A percentile compares a stretch with the other conserved stretches of the same genome.
phyloP scores from a whole-genome alignment of 1,140 invertebrate species.

The Drosophila nannoptera region DNA sequence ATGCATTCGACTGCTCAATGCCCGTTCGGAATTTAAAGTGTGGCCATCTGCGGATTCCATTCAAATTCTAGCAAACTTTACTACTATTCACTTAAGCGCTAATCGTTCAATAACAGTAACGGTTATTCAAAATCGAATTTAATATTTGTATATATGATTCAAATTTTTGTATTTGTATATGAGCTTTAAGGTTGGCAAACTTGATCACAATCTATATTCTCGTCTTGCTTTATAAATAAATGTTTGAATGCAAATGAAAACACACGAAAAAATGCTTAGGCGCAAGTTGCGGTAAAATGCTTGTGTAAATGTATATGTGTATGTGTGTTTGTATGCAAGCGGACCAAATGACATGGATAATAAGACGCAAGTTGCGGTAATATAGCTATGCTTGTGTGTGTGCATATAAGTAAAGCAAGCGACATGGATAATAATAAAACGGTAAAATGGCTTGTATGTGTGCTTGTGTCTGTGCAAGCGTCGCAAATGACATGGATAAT shows the following conservation, averaged over 20 bases:
- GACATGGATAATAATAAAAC: constrained; percentile 51
- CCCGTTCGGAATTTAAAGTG: too few species aligned
- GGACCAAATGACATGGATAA: constrained; percentile 49
- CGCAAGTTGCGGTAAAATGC: constrained; percentile 24
- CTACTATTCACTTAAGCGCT: too few species aligned
- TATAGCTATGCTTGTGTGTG: constrained; percentile 6
- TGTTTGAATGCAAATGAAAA: constrained; percentile 52
- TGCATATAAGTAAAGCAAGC: constrained; percentile 17
- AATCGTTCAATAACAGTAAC: too few species aligned
- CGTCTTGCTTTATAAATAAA: constrained; percentile 7
- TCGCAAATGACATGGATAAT: constrained; percentile 47
- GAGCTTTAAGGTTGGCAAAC: too few species aligned
- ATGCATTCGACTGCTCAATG: too few species aligned
- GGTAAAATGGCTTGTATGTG: constrained; percentile 13
- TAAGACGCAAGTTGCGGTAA: constrained; percentile 27
- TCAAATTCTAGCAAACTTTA: too few species aligned
- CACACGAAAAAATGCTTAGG: constrained; percentile 38
- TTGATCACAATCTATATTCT: too few species aligned
- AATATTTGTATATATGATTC: too few species aligned
- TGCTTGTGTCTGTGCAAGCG: constrained; percentile 8
- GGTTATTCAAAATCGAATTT: too few species aligned
- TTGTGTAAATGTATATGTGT: too few species aligned
- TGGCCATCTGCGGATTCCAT: too few species aligned
- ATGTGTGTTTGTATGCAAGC: constrained; percentile 14
- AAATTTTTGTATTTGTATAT: too few species aligned